Conservation (phyloP, 1,140 invertebrate genomes). For the Leptinotarsa undecemlineata region DNA sequence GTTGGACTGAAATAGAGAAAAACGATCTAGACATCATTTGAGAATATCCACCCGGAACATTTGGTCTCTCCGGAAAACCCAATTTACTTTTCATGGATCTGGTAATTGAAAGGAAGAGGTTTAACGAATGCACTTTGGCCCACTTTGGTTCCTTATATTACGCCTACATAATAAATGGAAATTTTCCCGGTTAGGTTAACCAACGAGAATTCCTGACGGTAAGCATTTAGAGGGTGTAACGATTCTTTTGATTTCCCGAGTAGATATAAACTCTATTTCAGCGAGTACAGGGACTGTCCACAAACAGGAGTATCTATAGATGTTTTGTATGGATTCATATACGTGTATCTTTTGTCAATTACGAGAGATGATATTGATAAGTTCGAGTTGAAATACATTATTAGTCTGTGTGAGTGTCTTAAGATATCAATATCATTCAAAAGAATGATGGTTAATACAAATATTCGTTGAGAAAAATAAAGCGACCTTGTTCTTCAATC, state of each 20-base stretch:
- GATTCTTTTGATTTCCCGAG: neutral
- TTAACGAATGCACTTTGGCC: slow-evolving; percentile 17
- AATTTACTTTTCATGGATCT: slow-evolving; percentile 21
- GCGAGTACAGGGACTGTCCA: too few relatives aligned
- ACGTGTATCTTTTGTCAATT: too few relatives aligned
- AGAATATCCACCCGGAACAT: neutral
- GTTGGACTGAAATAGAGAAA: neutral
- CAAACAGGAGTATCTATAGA: too few relatives aligned
- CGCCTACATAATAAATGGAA: slow-evolving; percentile 15
- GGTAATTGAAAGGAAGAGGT: slow-evolving; percentile 21
- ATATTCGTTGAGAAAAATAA: too few relatives aligned
- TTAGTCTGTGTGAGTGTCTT: too few relatives aligned
- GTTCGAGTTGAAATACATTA: too few relatives aligned
- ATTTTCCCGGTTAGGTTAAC: neutral
- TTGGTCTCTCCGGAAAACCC: slow-evolving; percentile 1
- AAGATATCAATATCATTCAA: too few relatives aligned
- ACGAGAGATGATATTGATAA: too few relatives aligned
- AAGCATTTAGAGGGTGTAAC: neutral
- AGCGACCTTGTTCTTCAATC: too few relatives aligned
- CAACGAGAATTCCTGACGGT: neutral
- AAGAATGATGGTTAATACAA: too few relatives aligned
- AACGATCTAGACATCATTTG: neutral
- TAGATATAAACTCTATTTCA: too few relatives aligned
- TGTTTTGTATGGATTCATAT: too few relatives aligned
- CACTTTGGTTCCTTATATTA: slow-evolving; percentile 20